Conservation (phyloP, 2,797 vertebrate genomes). For the Tarsius wallacei region DNA sequence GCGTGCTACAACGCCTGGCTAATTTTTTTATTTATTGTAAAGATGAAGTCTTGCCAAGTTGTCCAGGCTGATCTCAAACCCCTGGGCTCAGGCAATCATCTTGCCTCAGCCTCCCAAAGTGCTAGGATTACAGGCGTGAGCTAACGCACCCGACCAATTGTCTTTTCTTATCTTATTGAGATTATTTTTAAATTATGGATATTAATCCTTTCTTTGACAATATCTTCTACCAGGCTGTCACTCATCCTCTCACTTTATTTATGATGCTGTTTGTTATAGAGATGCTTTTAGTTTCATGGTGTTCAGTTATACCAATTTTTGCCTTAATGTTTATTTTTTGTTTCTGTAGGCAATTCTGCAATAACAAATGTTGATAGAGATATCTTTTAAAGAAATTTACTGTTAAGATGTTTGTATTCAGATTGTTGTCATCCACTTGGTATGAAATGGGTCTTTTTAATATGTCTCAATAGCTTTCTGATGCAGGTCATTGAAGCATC, state of each 20-base stretch:
- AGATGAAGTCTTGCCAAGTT: too few species aligned
- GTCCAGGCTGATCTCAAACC: too few species aligned
- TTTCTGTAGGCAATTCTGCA: neutral
- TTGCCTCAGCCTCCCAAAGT: too few species aligned
- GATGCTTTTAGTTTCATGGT: neutral
- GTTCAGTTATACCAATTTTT: neutral
- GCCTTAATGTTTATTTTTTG: neutral
- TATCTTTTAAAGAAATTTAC: neutral
- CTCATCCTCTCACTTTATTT: neutral
- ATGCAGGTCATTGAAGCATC: neutral
- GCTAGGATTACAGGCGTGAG: too few species aligned
- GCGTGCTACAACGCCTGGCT: too few species aligned
- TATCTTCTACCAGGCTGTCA: neutral
- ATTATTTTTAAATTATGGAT: neutral
- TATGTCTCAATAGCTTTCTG: neutral
- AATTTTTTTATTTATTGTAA: too few species aligned
- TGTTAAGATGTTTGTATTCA: neutral
- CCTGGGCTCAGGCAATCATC: too few species aligned
- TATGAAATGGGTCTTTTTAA: neutral
- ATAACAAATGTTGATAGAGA: neutral
- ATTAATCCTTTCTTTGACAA: neutral
- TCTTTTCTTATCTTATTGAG: neutral
- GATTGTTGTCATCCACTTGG: neutral
- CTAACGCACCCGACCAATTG: neutral
- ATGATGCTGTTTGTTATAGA: neutral